Evolutionary conservation across 53 echinoderm and acorn worm species (phyloP), one percentile per base, ranked within the genome.

Genomic region (Zoroaster sp.): DNA sequence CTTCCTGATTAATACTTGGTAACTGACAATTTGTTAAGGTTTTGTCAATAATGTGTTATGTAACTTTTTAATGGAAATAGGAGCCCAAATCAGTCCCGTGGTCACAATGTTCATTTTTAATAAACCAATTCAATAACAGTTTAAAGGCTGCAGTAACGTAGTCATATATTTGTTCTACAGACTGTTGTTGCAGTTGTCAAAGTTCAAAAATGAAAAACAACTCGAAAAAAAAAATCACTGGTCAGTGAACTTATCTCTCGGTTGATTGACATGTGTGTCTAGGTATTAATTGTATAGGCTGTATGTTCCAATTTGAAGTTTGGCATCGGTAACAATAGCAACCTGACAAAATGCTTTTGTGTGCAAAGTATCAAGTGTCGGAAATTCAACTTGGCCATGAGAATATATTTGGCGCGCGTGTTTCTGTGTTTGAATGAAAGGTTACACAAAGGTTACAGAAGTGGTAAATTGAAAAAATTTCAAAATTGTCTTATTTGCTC

Each of bases 171-270:
- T n/a, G n/a, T n/a, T n/a, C n/a, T n/a, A n/a, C n/a, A n/a, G n/a
- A n/a, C n/a, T n/a, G n/a, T n/a, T n/a, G n/a, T n/a, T n/a, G n/a
- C n/a, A n/a, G n/a, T n/a, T n/a, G n/a, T n/a, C 63, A 59, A 59
- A 59, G 63, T 59, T 59, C 54, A 54, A 54, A 20, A 5, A 28
- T 28, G 63, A 8, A 59, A 59, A 28, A 25, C 63, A 28, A 9
- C 28, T 59, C n/a, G n/a, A n/a, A n/a, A n/a, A n/a, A n/a, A 59
- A 25, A 25, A 28, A 25, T 11, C 53, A 8, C 33, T 54, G 55
- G 78, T 78, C 78, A 78, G 78, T 37, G 78, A 78, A 45, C 78
- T 72, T 78, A 59, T 78, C 78, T 53, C 52, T 37, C 6, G 2
- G 36, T 6, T 78, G 78, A 78, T 63, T 78, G 78, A 63, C 78